Percentiles rank a stretch among this genome's conserved stretches.
Conservation (phyloP, 2,888 invertebrate genomes). For the Bellardia pandia region DNA sequence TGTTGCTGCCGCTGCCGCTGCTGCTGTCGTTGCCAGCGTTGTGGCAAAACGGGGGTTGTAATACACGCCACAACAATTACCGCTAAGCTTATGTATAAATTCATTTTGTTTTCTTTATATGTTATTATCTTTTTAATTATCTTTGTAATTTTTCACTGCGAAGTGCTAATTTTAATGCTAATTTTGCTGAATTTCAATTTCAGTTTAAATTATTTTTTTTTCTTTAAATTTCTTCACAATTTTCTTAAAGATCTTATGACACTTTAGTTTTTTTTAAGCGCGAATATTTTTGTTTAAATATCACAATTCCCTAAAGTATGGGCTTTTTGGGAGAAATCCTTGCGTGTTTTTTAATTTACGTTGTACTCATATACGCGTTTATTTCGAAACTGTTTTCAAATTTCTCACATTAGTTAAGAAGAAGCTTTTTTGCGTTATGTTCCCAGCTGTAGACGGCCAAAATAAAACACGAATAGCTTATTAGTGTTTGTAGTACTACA, state of each 20-base stretch:
- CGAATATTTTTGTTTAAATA: slow-evolving; percentile 4
- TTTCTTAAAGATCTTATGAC: slow-evolving; percentile 12
- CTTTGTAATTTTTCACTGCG: slow-evolving; percentile 31
- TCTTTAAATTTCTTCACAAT: slow-evolving; percentile 30
- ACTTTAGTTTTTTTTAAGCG: background rate
- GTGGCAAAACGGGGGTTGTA: slow-evolving; percentile 54
- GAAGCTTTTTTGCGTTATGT: slow-evolving; percentile 57
- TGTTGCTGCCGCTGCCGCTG: slow-evolving; percentile 47
- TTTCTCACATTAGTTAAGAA: slow-evolving; percentile 48
- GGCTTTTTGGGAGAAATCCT: slow-evolving; percentile 10
- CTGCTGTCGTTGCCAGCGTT: slow-evolving; percentile 58
- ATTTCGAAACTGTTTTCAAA: slow-evolving; percentile 58
- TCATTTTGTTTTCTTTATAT: slow-evolving; percentile 45
- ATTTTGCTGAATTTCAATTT: background rate
- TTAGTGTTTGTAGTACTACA: slow-evolving; percentile 1
- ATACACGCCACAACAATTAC: slow-evolving; percentile 62
- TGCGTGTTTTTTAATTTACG: slow-evolving; percentile 21
- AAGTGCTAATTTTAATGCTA: slow-evolving; percentile 53
- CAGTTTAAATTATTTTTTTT: background rate
- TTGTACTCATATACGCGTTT: slow-evolving; percentile 54
- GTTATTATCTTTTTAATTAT: background rate
- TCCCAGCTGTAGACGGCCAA: background rate
- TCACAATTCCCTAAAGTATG: background rate
- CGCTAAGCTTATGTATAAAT: slow-evolving; percentile 34
- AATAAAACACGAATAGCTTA: background rate